Percentiles rank a stretch among this genome's conserved stretches.
Evolutionary conservation across 2,113 vertebrate genomes (phyloP).

Genomic region (Notothenia coriiceps): DNA sequence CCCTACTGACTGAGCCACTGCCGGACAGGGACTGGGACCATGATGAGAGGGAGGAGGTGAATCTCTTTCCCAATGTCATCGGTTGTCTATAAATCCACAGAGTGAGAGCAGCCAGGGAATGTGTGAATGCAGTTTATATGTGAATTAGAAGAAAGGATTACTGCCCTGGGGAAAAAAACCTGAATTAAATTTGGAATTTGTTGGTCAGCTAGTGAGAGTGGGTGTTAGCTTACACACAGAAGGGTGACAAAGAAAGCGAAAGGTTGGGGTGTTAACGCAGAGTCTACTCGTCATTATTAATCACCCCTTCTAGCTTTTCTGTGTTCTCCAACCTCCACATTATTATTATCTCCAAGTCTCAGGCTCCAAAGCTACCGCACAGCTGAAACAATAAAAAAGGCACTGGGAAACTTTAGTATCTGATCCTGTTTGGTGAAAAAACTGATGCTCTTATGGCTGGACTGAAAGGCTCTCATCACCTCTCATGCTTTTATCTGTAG

Average conservation of each 20-base stretch:
- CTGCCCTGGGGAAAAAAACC: background rate
- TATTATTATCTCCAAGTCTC: conserved; percentile 10
- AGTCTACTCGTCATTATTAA: conserved; percentile 29
- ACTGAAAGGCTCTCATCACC: conserved; percentile 25
- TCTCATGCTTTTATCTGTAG: conserved; percentile 5
- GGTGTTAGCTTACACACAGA: conserved; percentile 5
- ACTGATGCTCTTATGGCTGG: background rate
- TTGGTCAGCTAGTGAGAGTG: background rate
- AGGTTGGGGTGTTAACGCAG: background rate
- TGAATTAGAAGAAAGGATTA: conserved; percentile 25
- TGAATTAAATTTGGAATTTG: background rate
- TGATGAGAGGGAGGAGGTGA: conserved; percentile 50
- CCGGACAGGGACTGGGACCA: conserved; percentile 7
- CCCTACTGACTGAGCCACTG: too few relatives aligned
- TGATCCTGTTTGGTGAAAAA: conserved; percentile 8
- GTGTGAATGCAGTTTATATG: conserved; percentile 11
- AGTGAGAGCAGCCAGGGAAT: conserved; percentile 19
- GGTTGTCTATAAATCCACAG: conserved; percentile 56
- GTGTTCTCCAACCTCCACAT: background rate
- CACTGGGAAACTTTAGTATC: conserved; percentile 7
- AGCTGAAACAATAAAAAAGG: conserved; percentile 32
- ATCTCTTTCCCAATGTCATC: conserved; percentile 50
- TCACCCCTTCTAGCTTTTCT: conserved; percentile 21
- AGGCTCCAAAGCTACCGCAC: background rate
- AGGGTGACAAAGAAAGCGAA: background rate